Base-by-base conservation (phyloP, 1,140 invertebrate species). In the Bombus polaris region DNA sequence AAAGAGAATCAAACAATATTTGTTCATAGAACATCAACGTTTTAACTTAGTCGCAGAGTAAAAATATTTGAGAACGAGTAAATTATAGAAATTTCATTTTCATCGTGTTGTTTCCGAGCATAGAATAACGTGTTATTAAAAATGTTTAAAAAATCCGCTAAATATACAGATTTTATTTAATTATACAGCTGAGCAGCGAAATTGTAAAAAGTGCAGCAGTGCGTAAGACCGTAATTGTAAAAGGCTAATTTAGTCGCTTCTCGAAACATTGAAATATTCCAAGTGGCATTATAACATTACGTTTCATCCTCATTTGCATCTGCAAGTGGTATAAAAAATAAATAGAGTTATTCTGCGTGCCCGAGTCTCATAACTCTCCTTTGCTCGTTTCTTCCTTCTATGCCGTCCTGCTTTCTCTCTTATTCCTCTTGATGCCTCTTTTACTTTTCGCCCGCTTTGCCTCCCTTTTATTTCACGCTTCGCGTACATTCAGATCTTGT, bases 401-500 rank as follows among this genome's bases (percentile, higher is more conserved):
- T 28, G 37, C 59, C 39, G 8, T 22, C n/a, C n/a, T 18, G 22
- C 76, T 66, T 78, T 78, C 59, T 65, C 76, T 78, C 44, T 66
- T 62, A 81, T 73, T 42, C 70, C 53, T 59, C 47, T 62, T 62
- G 39, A 44, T 62, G 32, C 73, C 73, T 37, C 35, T 81, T 81
- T 44, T 81, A 73, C 70, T 73, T 81, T 81, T 53, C 68, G 22
- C 53, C 57, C 79, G 68, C 22, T 62, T 59, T 62, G 57, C 37
- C 68, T 32, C 18, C 57, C 44, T 72, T 68, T 59, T 53, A 80
- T 80, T 80, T 80, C 78, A 80, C 78, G 78, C 65, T 80, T 35
- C 78, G 28, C 66, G 66, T 70, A 32, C 78, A 80, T 53, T 80
- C 78, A 57, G 44, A 80, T 80, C 70, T 68, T 25, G 5, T 65